A percentile compares a stretch with the other conserved stretches of the same genome.
phyloP scores from a whole-genome alignment of 2,113 vertebrate species.

The Oreamnos americanus region DNA sequence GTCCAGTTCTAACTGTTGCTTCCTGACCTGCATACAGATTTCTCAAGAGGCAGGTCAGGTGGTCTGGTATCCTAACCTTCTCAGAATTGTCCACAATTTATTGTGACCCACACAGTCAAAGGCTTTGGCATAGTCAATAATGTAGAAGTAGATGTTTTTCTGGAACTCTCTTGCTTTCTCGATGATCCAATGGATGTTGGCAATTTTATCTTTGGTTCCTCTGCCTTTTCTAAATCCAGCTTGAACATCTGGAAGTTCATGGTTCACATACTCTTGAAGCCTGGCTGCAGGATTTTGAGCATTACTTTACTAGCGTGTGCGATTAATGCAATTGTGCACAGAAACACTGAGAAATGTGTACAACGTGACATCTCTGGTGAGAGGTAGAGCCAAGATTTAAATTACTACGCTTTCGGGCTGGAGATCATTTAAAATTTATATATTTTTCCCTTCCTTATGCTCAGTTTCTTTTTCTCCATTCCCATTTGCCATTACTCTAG shows the following conservation, averaged over 20 bases:
- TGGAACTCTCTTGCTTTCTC: background rate
- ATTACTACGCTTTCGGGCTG: background rate
- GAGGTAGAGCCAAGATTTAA: background rate
- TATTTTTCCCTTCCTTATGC: background rate
- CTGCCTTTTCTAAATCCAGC: background rate
- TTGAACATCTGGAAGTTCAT: background rate
- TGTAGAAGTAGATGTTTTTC: background rate
- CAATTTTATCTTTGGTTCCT: background rate
- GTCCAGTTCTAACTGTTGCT: background rate
- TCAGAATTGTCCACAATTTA: background rate
- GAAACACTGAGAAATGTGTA: background rate
- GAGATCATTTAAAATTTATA: background rate
- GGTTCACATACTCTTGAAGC: background rate
- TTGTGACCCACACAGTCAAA: background rate
- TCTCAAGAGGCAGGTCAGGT: background rate
- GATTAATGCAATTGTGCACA: background rate
- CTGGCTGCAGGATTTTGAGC: background rate
- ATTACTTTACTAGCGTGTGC: background rate
- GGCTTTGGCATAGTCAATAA: background rate
- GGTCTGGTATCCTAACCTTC: background rate
- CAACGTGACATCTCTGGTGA: background rate
- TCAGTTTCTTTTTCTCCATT: background rate
- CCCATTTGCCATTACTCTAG: background rate
- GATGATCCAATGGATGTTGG: fast-evolving
- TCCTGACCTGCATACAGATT: background rate